Percentiles rank a stretch among this genome's conserved stretches.
These are phyloP conservation scores for Crossoptilon crossoptilon DNA, from an alignment of 2,797 vertebrate species.

Conservation along the genomic window DNA sequence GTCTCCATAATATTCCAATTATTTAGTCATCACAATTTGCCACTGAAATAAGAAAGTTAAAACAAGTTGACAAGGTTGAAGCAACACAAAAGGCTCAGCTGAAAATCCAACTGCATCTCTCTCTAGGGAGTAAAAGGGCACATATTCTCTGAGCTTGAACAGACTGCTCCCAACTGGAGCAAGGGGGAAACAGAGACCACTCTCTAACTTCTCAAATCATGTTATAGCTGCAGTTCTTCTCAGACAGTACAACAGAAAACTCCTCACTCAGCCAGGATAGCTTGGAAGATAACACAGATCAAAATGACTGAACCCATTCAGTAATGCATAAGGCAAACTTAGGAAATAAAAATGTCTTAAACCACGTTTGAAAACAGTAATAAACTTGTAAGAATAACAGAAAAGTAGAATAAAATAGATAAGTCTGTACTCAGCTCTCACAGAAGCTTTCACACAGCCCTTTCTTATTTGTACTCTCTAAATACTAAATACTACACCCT, in stretches of 20 bases:
- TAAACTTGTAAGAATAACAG: background rate
- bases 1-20: background rate
- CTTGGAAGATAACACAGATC: background rate
- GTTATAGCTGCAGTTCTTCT: background rate
- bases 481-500: background rate
- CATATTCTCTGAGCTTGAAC: background rate
- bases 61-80: background rate
- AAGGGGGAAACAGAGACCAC: background rate
- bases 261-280: background rate
- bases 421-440: background rate
- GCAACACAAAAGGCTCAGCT: fast-evolving
- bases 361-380: background rate
- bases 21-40: background rate
- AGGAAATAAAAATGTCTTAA: background rate
- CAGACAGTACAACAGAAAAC: background rate
- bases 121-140: background rate
- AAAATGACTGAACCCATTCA: background rate
- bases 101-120: background rate
- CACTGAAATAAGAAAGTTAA: background rate
- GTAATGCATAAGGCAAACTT: background rate
- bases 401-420: background rate
- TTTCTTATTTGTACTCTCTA: background rate
- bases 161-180: background rate
- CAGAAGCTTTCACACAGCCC: too few relatives aligned
- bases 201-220: background rate